These are phyloP conservation scores for Thymelicus sylvestris DNA, from an alignment of 2,888 invertebrate genomes.

Conservation along the genomic window DNA sequence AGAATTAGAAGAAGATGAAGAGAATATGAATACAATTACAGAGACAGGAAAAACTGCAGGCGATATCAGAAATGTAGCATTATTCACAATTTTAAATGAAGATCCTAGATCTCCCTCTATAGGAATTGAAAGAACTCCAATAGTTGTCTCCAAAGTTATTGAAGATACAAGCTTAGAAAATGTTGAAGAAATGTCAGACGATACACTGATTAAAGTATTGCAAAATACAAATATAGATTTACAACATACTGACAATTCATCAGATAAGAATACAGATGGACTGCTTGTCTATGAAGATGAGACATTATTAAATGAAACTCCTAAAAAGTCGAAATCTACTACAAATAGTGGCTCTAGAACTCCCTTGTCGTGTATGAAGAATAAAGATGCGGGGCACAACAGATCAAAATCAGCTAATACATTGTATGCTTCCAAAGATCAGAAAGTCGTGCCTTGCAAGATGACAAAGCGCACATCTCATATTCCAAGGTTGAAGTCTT, in stretches of 20 bases:
- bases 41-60: conserved; percentile 40
- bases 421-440: conserved; percentile 63
- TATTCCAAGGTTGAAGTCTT: conserved; percentile 74
- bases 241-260: conserved; percentile 48
- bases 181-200: conserved; percentile 80
- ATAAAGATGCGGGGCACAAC: conserved; percentile 69
- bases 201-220: conserved; percentile 72
- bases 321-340: conserved; percentile 67
- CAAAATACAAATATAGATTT: conserved; percentile 70
- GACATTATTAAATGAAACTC: conserved; percentile 59
- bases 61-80: conserved; percentile 49
- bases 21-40: conserved; percentile 41
- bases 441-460: conserved; percentile 53
- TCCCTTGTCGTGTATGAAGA: conserved; percentile 81
- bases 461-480: conserved; percentile 69
- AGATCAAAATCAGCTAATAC: conserved; percentile 78
- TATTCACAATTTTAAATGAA: conserved; percentile 63
- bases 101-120: conserved; percentile 80
- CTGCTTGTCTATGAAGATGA: conserved; percentile 86
- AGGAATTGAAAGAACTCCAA: conserved; percentile 79
- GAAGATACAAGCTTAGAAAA: conserved; percentile 56
- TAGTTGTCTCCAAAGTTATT: conserved; percentile 65
- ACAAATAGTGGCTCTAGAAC: conserved; percentile 70
- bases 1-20: conserved; percentile 57
- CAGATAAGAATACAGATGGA: conserved; percentile 71